A percentile compares a stretch with the other conserved stretches of the same genome.
These are phyloP conservation scores for Pasiphila rectangulata DNA, from an alignment of 2,888 invertebrate genomes.

Conservation along the genomic window DNA sequence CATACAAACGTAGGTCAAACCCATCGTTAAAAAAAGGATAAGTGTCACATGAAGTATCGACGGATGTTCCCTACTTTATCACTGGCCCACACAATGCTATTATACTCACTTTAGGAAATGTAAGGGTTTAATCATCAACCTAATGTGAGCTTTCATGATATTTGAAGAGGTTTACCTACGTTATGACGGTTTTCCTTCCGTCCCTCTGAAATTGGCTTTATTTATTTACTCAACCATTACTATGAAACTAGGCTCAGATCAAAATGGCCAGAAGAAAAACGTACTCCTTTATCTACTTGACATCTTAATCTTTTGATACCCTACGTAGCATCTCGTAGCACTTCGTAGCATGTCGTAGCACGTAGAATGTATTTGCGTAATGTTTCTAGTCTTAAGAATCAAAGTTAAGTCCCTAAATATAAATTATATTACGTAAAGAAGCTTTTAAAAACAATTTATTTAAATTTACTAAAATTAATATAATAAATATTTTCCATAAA, in stretches of 20 bases:
- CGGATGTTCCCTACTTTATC: conserved; percentile 18
- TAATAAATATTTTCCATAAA: too few relatives aligned
- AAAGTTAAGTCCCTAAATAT: too few relatives aligned
- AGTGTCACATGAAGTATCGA: conserved; percentile 13
- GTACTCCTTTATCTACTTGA: too few relatives aligned
- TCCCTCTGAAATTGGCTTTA: neutral
- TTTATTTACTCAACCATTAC: neutral
- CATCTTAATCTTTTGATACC: neutral
- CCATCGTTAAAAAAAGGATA: too few relatives aligned
- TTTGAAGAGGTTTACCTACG: conserved; percentile 11
- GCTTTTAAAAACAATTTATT: too few relatives aligned
- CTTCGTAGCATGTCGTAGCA: neutral
- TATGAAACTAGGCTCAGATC: too few relatives aligned
- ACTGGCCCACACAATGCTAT: conserved; percentile 15
- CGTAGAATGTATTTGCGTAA: too few relatives aligned
- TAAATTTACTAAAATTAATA: too few relatives aligned
- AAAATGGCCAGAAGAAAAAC: too few relatives aligned
- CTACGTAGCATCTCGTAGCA: neutral
- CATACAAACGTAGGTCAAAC: too few relatives aligned
- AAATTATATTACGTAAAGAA: too few relatives aligned
- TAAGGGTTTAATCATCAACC: conserved; percentile 16
- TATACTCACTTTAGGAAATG: conserved; percentile 14
- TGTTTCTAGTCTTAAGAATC: too few relatives aligned
- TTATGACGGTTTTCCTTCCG: conserved; percentile 8
- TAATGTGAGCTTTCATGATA: conserved; percentile 15